Percentiles rank a stretch among this genome's conserved stretches.
Evolutionary conservation across 2,113 vertebrate genomes (phyloP).

Genomic region (Cettia cetti): DNA sequence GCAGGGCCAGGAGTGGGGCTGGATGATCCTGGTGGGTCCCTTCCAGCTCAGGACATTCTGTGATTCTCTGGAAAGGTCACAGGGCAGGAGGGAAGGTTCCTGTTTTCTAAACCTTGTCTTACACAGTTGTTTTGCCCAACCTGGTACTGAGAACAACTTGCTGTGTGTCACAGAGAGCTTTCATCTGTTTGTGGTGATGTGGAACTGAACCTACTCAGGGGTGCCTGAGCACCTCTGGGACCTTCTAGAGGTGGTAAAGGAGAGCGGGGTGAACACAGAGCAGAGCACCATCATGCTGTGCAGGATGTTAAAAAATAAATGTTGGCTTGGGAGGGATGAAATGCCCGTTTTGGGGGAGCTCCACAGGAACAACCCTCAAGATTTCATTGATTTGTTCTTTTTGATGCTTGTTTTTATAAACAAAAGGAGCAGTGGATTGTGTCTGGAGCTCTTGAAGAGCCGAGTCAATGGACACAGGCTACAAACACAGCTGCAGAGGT

Average conservation of each 20-base stretch:
- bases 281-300: neutral
- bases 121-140: neutral
- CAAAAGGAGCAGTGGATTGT: neutral
- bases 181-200: rapidly evolving
- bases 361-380: neutral
- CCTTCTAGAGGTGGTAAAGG: neutral
- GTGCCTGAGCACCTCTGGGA: neutral
- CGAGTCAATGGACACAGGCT: neutral
- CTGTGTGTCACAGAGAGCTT: too few species aligned
- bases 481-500: neutral
- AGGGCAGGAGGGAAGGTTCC: neutral
- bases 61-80: neutral
- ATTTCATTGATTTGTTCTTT: neutral
- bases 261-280: neutral
- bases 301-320: neutral
- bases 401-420: neutral
- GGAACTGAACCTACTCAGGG: neutral
- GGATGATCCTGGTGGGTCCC: neutral
- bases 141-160: neutral
- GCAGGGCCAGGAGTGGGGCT: rapidly evolving
- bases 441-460: neutral
- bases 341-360: neutral
- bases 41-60: neutral
- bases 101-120: neutral
- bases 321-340: neutral